Evolutionary conservation across 2,888 invertebrate genomes (phyloP), one percentile per base, ranked within the genome.

Genomic region (Oasisia sp.): DNA sequence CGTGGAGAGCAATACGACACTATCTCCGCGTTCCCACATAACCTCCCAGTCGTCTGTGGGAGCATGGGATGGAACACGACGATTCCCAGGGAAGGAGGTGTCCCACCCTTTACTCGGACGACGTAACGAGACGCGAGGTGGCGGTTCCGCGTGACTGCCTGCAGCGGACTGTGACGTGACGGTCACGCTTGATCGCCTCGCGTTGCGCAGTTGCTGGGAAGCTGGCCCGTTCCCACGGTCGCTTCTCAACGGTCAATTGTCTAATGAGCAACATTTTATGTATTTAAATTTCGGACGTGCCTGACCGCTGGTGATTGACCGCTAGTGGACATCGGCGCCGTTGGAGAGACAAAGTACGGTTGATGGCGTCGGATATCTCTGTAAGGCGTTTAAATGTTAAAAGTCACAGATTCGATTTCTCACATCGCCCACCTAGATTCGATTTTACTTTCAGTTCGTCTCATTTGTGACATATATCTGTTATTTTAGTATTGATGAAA

Each of bases 191-290:
- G 74, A 74, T 27, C 27, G 74, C 74, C 19, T 19, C 74, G 27
- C 19, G 74, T 74, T 74, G 74, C 74, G 74, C 19, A 74, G 74
- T 2, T 74, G 74, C 74, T 74, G 74, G 74, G 74, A 74, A 74
- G 74, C 74, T 74, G 74, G 27, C 7, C 74, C 74, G 74, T 74
- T 74, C 74, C 74, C 74, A 74, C 74, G 74, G 27, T 74, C 74
- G 19, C 74, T 19, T 74, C 74, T 74, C 74, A 74, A 74, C 74
- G 74, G 74, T 74, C 74, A 74, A 74, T 27, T 74, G 74, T 74
- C 74, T 74, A 74, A 74, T 27, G 74, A 74, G 74, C 27, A 74
- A 74, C 74, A 74, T 74, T 74, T 74, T 74, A 74, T 74, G 74
- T 74, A 74, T 74, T 74, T 74, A 74, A 74, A 74, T 74, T 50